A percentile compares a stretch with the other conserved stretches of the same genome.
These are phyloP conservation scores for Octodonta nipae DNA, from an alignment of 2,888 invertebrate species.

Conservation along the genomic window DNA sequence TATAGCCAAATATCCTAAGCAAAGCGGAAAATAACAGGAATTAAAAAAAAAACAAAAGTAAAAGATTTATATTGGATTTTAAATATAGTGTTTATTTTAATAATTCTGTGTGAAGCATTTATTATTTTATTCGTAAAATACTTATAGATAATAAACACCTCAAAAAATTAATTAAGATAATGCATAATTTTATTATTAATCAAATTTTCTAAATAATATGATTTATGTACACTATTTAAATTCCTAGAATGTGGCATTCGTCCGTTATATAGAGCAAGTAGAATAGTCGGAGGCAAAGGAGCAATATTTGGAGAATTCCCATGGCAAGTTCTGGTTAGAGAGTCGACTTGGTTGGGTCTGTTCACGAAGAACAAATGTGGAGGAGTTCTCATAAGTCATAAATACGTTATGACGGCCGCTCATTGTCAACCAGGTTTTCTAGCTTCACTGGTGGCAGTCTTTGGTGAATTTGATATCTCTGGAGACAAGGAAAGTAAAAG, in stretches of 20 bases:
- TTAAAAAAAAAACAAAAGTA: too few relatives aligned
- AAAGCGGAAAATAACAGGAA: too few relatives aligned
- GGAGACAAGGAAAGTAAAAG: slow-evolving; percentile 67
- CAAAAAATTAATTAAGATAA: too few relatives aligned
- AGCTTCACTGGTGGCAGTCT: slow-evolving; percentile 77
- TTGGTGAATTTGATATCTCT: slow-evolving; percentile 82
- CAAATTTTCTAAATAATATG: too few relatives aligned
- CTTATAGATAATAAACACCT: too few relatives aligned
- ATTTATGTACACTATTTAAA: too few relatives aligned
- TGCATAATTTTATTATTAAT: too few relatives aligned
- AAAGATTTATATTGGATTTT: too few relatives aligned
- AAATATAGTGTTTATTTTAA: too few relatives aligned
- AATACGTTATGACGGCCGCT: slow-evolving; percentile 81
- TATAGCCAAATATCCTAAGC: too few relatives aligned
- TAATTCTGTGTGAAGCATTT: too few relatives aligned
- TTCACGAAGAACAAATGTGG: slow-evolving; percentile 93
- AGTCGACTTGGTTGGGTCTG: slow-evolving; percentile 84
- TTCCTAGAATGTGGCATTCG: slow-evolving; percentile 75
- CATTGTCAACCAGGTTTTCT: slow-evolving; percentile 91
- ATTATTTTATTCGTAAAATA: too few relatives aligned
- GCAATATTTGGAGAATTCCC: slow-evolving; percentile 80
- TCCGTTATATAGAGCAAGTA: slow-evolving; percentile 61
- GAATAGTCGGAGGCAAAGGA: slow-evolving; percentile 82
- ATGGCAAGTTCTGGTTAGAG: slow-evolving; percentile 84
- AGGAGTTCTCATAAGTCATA: slow-evolving; percentile 77